A percentile compares a stretch with the other conserved stretches of the same genome.
These are phyloP conservation scores for Conus canariensis DNA, from an alignment of 2,888 invertebrate genomes.

Conservation along the genomic window DNA sequence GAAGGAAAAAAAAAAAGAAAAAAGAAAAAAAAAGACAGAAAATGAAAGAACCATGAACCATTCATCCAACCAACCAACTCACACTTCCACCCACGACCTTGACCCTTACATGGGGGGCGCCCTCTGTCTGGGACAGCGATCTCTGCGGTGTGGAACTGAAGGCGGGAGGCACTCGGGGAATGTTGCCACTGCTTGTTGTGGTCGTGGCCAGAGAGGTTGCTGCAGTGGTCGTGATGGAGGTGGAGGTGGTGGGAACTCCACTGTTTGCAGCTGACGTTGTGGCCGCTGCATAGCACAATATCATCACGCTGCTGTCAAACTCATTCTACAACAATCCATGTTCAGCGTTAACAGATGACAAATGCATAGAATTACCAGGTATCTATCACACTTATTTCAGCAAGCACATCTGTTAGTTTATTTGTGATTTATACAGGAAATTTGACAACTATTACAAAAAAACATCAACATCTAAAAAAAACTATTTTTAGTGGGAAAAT, in stretches of 20 bases:
- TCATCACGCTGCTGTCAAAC: too few relatives aligned
- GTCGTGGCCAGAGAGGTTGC: neutral
- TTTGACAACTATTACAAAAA: too few relatives aligned
- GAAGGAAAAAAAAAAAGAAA: too few relatives aligned
- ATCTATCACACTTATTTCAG: too few relatives aligned
- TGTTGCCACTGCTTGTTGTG: slow-evolving; percentile 31
- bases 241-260: neutral
- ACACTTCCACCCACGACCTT: neutral
- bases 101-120: neutral
- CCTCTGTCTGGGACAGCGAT: neutral
- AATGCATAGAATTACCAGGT: too few relatives aligned
- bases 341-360: neutral
- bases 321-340: too few relatives aligned
- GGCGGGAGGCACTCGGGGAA: neutral
- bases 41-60: neutral
- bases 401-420: too few relatives aligned
- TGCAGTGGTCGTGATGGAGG: neutral
- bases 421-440: too few relatives aligned
- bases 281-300: neutral
- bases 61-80: too few relatives aligned
- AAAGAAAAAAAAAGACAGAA: too few relatives aligned
- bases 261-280: neutral
- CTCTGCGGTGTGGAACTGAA: neutral
- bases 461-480: too few relatives aligned
- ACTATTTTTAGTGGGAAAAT: too few relatives aligned